A percentile compares a stretch with the other conserved stretches of the same genome.
phyloP scores from a whole-genome alignment of 2,888 invertebrate genomes.

The Plagodis pulveraria region DNA sequence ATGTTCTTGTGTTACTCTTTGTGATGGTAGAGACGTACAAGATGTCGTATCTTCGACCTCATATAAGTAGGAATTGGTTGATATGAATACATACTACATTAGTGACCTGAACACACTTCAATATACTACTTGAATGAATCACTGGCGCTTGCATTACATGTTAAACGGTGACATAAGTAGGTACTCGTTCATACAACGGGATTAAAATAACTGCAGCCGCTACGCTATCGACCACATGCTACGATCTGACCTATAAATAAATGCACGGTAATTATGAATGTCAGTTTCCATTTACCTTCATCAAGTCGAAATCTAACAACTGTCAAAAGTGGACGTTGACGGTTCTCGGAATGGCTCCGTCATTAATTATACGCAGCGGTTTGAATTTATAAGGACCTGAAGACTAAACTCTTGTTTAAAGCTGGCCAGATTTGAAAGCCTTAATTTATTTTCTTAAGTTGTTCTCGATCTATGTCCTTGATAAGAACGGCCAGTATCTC shows the following conservation, averaged over 20 bases:
- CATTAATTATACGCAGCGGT: constrained; percentile 38
- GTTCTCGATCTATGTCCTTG: constrained; percentile 34
- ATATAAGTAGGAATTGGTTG: no score
- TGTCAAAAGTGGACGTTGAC: constrained; percentile 46
- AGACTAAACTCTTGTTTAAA: constrained; percentile 24
- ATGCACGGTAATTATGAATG: constrained; percentile 41
- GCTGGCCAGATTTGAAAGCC: constrained; percentile 17
- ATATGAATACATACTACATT: neutral
- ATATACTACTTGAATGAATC: constrained; percentile 29
- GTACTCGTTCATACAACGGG: constrained; percentile 24
- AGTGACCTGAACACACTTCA: constrained; percentile 28
- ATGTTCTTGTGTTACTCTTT: no score
- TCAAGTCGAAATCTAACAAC: constrained; percentile 49
- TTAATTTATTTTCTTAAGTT: constrained; percentile 4
- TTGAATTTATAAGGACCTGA: constrained; percentile 36
- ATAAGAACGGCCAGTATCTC: constrained; percentile 22
- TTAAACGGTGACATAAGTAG: constrained; percentile 27
- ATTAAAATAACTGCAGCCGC: constrained; percentile 24
- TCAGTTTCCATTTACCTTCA: constrained; percentile 49
- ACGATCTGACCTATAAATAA: constrained; percentile 35
- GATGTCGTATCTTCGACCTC: no score
- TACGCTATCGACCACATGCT: constrained; percentile 20
- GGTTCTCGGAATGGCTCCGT: constrained; percentile 39
- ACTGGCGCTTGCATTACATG: constrained; percentile 19
- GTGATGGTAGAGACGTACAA: no score